These are phyloP conservation scores for Caenorhabditis becei DNA, from an alignment of 2,888 invertebrate species.

Conservation along the genomic window DNA sequence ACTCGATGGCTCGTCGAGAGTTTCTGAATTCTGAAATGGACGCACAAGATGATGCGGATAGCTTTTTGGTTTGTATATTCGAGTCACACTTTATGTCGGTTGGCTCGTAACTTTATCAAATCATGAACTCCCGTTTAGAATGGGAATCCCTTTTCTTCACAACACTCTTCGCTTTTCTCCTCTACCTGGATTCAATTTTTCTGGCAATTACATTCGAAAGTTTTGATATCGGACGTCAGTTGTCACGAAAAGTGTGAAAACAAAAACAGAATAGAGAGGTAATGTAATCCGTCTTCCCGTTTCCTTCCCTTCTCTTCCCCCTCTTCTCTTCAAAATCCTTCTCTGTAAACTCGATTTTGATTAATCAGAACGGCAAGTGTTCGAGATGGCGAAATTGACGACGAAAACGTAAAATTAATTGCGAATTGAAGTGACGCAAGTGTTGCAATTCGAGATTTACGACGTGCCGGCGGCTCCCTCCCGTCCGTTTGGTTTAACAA, in stretches of 20 bases:
- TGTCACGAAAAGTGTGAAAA: constrained; percentile 43
- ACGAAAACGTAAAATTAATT: constrained; percentile 50
- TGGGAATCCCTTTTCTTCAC: no score
- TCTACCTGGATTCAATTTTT: neutral
- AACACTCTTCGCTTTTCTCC: neutral
- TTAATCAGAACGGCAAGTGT: constrained; percentile 33
- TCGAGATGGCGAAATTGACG: neutral
- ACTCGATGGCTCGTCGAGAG: constrained; percentile 12
- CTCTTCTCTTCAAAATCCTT: neutral
- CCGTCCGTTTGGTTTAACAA: constrained; percentile 49
- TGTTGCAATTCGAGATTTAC: constrained; percentile 65
- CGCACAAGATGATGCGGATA: neutral
- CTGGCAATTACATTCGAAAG: constrained; percentile 3
- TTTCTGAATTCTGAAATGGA: constrained; percentile 32
- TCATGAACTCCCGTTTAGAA: no score
- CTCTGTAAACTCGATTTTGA: constrained; percentile 7
- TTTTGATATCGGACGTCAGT: constrained; percentile 42
- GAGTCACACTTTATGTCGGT: neutral
- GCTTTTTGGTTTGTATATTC: neutral
- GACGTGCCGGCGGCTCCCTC: constrained; percentile 51
- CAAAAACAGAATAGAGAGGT: constrained; percentile 9
- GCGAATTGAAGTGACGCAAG: constrained; percentile 61
- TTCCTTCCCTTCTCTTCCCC: neutral
- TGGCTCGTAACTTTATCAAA: no score
- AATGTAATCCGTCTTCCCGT: neutral